A percentile compares a stretch with the other conserved stretches of the same genome.
Conservation (phyloP, 2,797 vertebrate genomes). For the Poeciliopsis turneri region DNA sequence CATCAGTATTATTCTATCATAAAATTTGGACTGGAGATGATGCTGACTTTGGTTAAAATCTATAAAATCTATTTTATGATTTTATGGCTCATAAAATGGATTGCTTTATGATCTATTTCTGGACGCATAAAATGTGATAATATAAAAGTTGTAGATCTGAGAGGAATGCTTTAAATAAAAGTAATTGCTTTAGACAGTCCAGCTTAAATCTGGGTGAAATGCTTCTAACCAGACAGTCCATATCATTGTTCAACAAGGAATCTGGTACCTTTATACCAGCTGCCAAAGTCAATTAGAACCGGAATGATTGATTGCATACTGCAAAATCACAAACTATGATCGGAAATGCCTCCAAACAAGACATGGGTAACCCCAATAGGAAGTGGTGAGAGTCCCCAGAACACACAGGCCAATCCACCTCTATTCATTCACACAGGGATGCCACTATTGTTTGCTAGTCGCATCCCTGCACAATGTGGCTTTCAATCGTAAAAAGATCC, state of each 20-base stretch:
- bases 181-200: not conserved
- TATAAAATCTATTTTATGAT: too few species aligned
- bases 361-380: constrained; percentile 48
- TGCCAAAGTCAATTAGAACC: constrained; percentile 3
- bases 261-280: not conserved
- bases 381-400: constrained; percentile 48
- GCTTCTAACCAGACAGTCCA: not conserved
- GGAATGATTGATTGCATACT: not conserved
- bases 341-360: constrained; percentile 39
- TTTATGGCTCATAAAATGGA: too few species aligned
- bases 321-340: not conserved
- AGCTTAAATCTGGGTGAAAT: not conserved
- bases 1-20: constrained; percentile 25
- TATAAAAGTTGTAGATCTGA: not conserved
- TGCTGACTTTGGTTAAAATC: not conserved
- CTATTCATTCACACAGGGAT: constrained; percentile 55
- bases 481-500: constrained; percentile 48
- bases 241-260: not conserved
- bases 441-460: constrained; percentile 46
- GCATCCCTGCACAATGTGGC: constrained; percentile 55
- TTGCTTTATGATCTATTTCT: not conserved
- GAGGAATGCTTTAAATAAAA: not conserved
- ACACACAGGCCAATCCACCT: constrained; percentile 55
- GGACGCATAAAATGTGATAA: not conserved
- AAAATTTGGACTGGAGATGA: constrained; percentile 10